These are phyloP conservation scores for Percopsis transmontana DNA, from an alignment of 2,113 vertebrate genomes.

Conservation along the genomic window DNA sequence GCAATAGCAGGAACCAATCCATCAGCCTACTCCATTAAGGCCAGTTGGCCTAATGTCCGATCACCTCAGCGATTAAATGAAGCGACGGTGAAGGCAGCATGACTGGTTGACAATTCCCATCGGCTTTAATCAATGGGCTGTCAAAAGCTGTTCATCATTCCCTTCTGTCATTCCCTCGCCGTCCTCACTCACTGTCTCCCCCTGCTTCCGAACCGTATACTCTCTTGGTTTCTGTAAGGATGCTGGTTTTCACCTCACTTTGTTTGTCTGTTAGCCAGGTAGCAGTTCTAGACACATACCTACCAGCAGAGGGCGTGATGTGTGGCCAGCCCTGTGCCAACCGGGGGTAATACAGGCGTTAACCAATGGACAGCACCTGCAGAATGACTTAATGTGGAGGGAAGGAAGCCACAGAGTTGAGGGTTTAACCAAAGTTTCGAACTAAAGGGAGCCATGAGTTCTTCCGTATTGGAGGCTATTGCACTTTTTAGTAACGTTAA, in stretches of 20 bases:
- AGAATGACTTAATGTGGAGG: no score
- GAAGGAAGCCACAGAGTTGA: no score
- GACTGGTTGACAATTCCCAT: slow-evolving; percentile 1
- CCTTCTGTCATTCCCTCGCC: background rate
- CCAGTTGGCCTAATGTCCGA: background rate
- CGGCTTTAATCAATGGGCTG: slow-evolving; percentile 10
- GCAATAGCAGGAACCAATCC: slow-evolving; percentile 31
- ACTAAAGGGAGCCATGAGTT: no score
- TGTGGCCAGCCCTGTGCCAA: no score
- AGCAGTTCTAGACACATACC: no score
- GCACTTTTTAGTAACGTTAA: no score
- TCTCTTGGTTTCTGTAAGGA: background rate
- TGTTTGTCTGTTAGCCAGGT: no score
- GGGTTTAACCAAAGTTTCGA: no score
- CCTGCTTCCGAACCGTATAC: background rate
- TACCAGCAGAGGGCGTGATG: no score
- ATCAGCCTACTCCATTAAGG: slow-evolving; percentile 3
- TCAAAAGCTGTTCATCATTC: slow-evolving; percentile 14
- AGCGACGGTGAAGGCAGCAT: background rate
- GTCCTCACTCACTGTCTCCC: slow-evolving; percentile 3
- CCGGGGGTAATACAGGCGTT: no score
- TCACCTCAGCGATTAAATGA: background rate
- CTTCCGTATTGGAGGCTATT: no score
- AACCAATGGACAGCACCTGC: no score
- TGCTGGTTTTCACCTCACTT: background rate